These are phyloP conservation scores for Zalophus californianus DNA, from an alignment of 2,797 vertebrate genomes.

Conservation along the genomic window DNA sequence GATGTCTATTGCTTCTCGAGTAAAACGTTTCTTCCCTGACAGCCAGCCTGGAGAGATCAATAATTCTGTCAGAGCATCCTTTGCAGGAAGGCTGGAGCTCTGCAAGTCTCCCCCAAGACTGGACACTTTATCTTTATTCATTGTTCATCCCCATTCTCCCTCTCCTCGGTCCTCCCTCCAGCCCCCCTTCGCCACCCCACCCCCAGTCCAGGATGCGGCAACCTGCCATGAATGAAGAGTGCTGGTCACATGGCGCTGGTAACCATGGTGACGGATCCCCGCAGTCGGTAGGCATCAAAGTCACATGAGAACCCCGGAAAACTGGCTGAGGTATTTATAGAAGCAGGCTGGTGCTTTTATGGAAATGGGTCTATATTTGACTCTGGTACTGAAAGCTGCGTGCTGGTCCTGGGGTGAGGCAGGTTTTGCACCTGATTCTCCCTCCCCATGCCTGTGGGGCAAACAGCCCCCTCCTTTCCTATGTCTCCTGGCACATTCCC, in stretches of 20 bases:
- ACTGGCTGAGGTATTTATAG: slow-evolving; percentile 90
- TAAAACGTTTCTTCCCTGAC: background rate
- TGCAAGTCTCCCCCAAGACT: slow-evolving; percentile 46
- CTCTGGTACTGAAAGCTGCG: slow-evolving; percentile 63
- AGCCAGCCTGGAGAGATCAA: slow-evolving; percentile 37
- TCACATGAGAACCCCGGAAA: slow-evolving; percentile 88
- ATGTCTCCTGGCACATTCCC: background rate
- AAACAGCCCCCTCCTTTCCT: background rate
- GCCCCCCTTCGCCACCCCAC: background rate
- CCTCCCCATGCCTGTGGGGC: background rate
- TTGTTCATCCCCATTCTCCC: background rate
- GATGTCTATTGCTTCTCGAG: slow-evolving; percentile 18
- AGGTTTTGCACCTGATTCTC: slow-evolving; percentile 21
- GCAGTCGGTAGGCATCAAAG: slow-evolving; percentile 86
- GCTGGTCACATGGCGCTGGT: slow-evolving; percentile 85
- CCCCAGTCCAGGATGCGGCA: slow-evolving; percentile 54
- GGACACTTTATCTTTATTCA: background rate
- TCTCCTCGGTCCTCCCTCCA: background rate
- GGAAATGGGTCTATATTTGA: slow-evolving; percentile 85
- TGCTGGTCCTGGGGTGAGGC: slow-evolving; percentile 71
- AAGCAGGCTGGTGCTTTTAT: slow-evolving; percentile 87
- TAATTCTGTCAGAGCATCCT: background rate
- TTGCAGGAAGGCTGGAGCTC: background rate
- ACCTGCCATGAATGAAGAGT: slow-evolving; percentile 85
- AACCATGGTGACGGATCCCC: slow-evolving; percentile 89